Conservation (phyloP, 2,113 vertebrate genomes). For the Herpailurus yagouaroundi region DNA sequence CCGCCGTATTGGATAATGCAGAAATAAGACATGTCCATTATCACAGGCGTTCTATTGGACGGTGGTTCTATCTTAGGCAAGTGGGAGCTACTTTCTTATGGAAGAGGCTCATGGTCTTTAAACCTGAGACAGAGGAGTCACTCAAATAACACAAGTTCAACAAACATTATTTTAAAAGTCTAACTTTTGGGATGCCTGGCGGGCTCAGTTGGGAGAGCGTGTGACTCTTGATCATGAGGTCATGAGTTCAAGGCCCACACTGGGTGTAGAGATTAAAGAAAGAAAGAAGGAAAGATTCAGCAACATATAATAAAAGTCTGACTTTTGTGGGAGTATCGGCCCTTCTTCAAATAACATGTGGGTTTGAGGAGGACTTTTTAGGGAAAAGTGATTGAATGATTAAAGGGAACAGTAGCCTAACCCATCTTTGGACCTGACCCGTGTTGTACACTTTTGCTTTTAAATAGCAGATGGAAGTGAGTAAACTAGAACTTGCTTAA, state of each 20-base stretch:
- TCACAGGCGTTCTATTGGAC: not conserved
- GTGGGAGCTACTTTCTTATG: not conserved
- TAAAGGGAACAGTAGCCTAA: not conserved
- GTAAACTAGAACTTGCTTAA: not conserved
- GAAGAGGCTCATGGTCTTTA: not conserved
- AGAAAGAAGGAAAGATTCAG: not conserved
- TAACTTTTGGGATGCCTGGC: not conserved
- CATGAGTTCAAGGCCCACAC: not conserved
- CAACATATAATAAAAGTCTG: not conserved
- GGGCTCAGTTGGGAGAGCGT: not conserved
- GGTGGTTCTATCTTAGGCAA: not conserved
- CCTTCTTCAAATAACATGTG: not conserved
- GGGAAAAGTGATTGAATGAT: not conserved
- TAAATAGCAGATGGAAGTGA: not conserved
- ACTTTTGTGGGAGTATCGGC: not conserved
- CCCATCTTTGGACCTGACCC: not conserved
- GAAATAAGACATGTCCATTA: not conserved
- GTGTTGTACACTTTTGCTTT: not conserved
- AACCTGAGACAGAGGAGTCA: not conserved
- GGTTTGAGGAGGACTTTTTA: not conserved
- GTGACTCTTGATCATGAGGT: not conserved
- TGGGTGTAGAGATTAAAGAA: not conserved
- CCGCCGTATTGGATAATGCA: fast-evolving
- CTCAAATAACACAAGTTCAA: not conserved
- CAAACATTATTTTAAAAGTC: not conserved